Evolutionary conservation across 2,113 vertebrate species (phyloP).

Genomic region (Dipodomys spectabilis): DNA sequence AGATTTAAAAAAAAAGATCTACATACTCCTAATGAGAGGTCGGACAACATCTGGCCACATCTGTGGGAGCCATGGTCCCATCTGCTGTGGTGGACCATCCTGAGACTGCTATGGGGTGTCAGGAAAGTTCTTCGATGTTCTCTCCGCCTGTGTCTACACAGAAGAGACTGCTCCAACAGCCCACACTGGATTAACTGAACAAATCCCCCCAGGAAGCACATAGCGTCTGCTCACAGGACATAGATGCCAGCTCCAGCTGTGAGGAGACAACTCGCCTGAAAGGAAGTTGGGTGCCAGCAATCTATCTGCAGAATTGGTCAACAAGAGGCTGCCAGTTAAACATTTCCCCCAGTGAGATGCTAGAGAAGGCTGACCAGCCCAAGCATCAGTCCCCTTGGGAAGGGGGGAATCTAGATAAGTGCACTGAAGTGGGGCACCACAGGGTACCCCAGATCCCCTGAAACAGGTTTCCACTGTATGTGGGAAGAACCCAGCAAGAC

Average conservation of each 20-base stretch:
- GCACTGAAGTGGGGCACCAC: neutral
- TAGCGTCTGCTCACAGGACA: neutral
- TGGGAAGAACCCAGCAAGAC: neutral
- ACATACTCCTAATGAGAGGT: too few relatives aligned
- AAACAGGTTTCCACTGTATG: neutral
- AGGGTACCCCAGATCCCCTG: neutral
- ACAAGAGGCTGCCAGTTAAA: neutral
- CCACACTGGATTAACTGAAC: neutral
- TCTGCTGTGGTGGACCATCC: neutral
- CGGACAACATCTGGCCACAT: too few relatives aligned
- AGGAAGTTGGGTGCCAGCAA: neutral
- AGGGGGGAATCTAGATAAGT: neutral
- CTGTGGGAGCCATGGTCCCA: fast-evolving
- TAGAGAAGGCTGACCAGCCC: neutral
- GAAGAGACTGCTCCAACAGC: neutral
- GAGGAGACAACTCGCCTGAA: neutral
- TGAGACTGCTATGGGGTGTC: neutral
- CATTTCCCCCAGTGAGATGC: neutral
- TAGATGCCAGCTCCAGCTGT: too few relatives aligned
- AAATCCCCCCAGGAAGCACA: neutral
- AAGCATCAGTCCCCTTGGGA: fast-evolving
- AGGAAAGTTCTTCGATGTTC: neutral
- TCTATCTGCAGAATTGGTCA: neutral
- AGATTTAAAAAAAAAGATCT: neutral
- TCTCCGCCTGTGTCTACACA: neutral